Evolutionary conservation across 2,797 vertebrate species (phyloP).

Genomic region (Rhabdomys pumilio): DNA sequence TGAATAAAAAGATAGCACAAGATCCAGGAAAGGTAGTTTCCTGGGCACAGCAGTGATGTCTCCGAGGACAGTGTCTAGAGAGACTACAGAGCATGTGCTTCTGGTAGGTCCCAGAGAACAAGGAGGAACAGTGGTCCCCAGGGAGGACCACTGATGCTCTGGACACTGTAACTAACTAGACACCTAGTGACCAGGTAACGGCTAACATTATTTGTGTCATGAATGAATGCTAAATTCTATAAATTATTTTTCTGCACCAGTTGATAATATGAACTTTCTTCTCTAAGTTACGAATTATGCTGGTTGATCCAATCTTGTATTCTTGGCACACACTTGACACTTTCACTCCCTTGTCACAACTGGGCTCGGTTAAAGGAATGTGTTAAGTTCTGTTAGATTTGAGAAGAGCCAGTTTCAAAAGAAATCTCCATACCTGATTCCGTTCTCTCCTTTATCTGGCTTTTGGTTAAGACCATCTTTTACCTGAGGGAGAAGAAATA

Average conservation of each 20-base stretch:
- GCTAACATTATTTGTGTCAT: not conserved
- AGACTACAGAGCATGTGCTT: not conserved
- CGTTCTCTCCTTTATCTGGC: slow-evolving; percentile 93
- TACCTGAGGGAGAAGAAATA: slow-evolving; percentile 83
- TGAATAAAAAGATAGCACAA: not conserved
- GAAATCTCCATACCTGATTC: slow-evolving; percentile 91
- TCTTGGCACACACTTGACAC: not conserved
- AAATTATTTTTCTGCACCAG: not conserved
- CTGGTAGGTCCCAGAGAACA: not conserved
- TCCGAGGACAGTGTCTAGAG: not conserved
- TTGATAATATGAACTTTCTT: slow-evolving; percentile 9
- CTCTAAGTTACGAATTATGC: not conserved
- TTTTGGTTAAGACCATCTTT: slow-evolving; percentile 89
- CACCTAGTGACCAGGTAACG: not conserved
- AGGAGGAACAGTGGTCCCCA: too few relatives aligned
- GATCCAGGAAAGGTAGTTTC: not conserved
- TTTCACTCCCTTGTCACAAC: not conserved
- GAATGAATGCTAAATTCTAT: not conserved
- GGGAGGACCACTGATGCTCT: not conserved
- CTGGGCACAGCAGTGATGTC: not conserved
- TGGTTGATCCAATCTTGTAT: not conserved
- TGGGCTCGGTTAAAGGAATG: not conserved
- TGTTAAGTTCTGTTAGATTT: not conserved
- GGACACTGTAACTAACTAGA: not conserved
- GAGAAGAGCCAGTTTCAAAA: slow-evolving; percentile 16